These are phyloP conservation scores for Heliconius congener DNA, from an alignment of 1,140 invertebrate genomes.

Conservation along the genomic window DNA sequence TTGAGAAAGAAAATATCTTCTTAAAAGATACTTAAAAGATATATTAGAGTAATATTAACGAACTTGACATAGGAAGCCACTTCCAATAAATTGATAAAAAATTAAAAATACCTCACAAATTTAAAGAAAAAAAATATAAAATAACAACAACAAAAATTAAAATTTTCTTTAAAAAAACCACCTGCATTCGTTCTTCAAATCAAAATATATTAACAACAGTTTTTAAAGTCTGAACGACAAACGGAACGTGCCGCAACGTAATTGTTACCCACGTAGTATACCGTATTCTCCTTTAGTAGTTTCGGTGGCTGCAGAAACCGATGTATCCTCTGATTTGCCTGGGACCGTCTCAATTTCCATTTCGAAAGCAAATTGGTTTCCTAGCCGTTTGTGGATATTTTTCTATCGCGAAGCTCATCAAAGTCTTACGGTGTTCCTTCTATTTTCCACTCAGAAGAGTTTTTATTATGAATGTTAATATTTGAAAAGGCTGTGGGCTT, in stretches of 20 bases:
- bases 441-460: not conserved
- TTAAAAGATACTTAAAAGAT: no score
- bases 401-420: not conserved
- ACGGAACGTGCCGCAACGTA: not conserved
- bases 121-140: no score
- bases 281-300: not conserved
- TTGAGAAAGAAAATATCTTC: no score
- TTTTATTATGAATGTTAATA: not conserved
- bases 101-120: no score
- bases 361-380: conserved; percentile 22
- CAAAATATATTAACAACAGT: not conserved
- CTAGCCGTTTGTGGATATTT: conserved; percentile 10
- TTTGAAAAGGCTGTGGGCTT: no score
- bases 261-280: not conserved
- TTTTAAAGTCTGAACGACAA: not conserved
- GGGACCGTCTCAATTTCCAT: conserved; percentile 25
- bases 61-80: no score
- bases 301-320: not conserved
- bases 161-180: no score
- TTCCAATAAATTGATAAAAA: no score
- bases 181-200: no score
- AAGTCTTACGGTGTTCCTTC: not conserved
- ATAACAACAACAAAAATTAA: no score
- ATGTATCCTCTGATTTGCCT: conserved; percentile 18
- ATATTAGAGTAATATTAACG: no score